Percentiles rank a stretch among this genome's conserved stretches.
Evolutionary conservation across 37 sponge, comb jelly and placozoan species (phyloP).

Genomic region (Aplysina aerophoba): DNA sequence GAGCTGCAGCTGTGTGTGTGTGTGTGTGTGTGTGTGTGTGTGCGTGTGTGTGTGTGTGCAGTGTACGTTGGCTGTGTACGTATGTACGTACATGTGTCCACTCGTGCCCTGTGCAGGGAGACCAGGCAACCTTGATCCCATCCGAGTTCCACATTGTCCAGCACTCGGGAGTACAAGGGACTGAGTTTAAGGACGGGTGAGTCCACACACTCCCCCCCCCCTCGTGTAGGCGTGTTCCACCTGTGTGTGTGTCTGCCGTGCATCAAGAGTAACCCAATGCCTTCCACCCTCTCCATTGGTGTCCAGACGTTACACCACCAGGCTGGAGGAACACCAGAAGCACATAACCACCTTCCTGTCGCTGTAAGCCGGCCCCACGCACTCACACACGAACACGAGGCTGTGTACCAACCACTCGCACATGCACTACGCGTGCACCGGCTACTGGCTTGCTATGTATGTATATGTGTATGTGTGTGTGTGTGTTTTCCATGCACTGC

Average conservation of each 20-base stretch:
- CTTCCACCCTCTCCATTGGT: too few species aligned
- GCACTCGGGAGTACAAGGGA: conserved; percentile 85
- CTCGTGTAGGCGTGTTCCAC: neutral
- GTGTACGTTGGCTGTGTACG: neutral
- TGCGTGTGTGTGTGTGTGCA: too few species aligned
- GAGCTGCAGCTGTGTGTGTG: neutral
- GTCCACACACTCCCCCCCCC: neutral
- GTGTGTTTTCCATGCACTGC: neutral
- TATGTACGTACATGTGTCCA: neutral
- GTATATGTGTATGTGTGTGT: conserved; percentile 16
- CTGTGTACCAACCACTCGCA: too few species aligned
- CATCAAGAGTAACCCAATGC: too few species aligned
- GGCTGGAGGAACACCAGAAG: conserved; percentile 76
- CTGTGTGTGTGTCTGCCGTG: neutral
- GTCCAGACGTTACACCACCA: conserved; percentile 64
- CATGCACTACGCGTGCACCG: neutral
- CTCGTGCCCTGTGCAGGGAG: neutral
- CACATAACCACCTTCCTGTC: conserved; percentile 90
- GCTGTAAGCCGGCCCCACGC: conserved; percentile 46
- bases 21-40: neutral
- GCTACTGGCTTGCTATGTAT: neutral
- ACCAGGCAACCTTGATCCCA: conserved; percentile 82
- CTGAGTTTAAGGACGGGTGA: conserved; percentile 86
- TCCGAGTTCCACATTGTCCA: conserved; percentile 93
- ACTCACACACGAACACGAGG: too few species aligned